Conservation (phyloP, 2,113 vertebrate genomes). For the Platysteira castanea region DNA sequence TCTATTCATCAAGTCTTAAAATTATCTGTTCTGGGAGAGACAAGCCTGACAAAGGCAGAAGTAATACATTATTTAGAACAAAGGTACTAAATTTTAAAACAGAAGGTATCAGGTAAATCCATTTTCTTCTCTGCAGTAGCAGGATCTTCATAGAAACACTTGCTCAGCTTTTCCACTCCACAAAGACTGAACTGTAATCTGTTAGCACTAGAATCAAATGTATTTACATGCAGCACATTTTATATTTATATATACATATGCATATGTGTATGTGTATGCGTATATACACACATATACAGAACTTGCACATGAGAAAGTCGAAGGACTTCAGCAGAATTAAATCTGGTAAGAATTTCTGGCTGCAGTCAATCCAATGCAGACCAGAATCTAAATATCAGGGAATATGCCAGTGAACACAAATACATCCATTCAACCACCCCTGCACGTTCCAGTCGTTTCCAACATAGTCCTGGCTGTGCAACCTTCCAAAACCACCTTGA, state of each 20-base stretch:
- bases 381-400: not conserved
- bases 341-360: not conserved
- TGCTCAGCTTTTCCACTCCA: not conserved
- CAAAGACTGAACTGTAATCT: not conserved
- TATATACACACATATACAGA: rapidly evolving
- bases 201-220: not conserved
- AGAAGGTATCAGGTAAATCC: not conserved
- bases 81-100: not conserved
- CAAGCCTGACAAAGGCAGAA: not conserved
- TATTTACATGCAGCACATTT: too few species aligned
- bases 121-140: not conserved
- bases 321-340: not conserved
- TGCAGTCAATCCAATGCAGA: not conserved
- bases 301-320: not conserved
- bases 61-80: not conserved
- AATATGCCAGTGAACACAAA: not conserved
- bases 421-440: not conserved
- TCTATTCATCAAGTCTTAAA: not conserved
- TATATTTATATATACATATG: not conserved
- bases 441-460: not conserved
- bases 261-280: not conserved
- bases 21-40: not conserved
- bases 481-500: not conserved
- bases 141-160: not conserved
- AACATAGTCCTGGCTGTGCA: not conserved